Conservation (phyloP, 1,140 invertebrate species). For the Xylocopa sonorina region DNA sequence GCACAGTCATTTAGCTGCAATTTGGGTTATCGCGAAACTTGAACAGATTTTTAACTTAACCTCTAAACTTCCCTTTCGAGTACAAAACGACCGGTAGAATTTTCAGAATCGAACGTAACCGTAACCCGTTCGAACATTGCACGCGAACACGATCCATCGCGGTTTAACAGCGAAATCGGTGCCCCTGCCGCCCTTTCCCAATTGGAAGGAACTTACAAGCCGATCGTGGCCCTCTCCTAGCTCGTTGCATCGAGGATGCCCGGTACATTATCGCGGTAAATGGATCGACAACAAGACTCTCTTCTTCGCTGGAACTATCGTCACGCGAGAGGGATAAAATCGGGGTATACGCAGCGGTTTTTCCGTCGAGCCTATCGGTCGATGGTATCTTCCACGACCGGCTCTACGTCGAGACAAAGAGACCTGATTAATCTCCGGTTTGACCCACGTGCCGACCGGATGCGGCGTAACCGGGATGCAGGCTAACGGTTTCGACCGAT, state of each 20-base stretch:
- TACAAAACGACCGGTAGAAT: too few relatives aligned
- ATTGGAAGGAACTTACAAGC: conserved; percentile 47
- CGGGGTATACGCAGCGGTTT: conserved; percentile 31
- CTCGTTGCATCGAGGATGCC: too few relatives aligned
- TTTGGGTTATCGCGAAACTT: too few relatives aligned
- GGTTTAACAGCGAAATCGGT: too few relatives aligned
- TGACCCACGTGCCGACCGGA: conserved; percentile 56
- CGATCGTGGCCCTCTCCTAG: conserved; percentile 23
- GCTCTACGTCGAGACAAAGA: conserved; percentile 43
- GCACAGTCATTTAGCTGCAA: too few relatives aligned
- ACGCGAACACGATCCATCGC: too few relatives aligned
- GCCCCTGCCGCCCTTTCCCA: too few relatives aligned
- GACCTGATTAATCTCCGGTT: conserved; percentile 52
- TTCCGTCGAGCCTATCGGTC: conserved; percentile 49
- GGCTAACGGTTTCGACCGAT: conserved; percentile 44
- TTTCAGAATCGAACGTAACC: too few relatives aligned
- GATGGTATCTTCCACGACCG: conserved; percentile 44
- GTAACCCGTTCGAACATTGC: too few relatives aligned
- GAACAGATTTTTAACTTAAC: too few relatives aligned
- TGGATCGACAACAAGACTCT: conserved; percentile 40
- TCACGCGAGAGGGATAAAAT: conserved; percentile 42
- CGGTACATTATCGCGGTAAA: conserved; percentile 37
- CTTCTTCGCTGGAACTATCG: conserved; percentile 28
- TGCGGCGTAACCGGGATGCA: conserved; percentile 54
- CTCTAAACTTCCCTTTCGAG: too few relatives aligned